These are phyloP conservation scores for Turritopsis dohrnii DNA, from an alignment of 30 jellyfish, hydroid and myxozoan species.

Conservation along the genomic window DNA sequence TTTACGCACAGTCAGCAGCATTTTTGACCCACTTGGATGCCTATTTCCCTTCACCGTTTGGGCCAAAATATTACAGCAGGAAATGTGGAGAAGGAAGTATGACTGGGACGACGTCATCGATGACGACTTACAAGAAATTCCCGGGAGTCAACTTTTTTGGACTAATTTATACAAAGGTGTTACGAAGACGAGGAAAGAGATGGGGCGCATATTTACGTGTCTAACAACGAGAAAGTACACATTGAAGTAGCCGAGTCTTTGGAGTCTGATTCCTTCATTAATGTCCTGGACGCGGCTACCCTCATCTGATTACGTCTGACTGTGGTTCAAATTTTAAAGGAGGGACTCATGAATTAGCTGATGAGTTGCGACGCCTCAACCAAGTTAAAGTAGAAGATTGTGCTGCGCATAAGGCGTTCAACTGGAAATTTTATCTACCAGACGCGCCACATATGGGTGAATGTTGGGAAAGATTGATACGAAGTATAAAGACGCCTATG, in stretches of 20 bases:
- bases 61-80: background rate
- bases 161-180: too few species aligned
- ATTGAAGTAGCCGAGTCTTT: constrained; percentile 39
- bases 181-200: too few species aligned
- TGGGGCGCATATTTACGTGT: too few species aligned
- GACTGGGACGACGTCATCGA: too few species aligned
- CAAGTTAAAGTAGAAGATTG: background rate
- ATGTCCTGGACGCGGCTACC: constrained; percentile 36
- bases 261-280: constrained; percentile 32
- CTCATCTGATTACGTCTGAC: constrained; percentile 19
- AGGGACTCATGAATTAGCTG: background rate
- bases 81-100: background rate
- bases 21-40: background rate
- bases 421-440: constrained; percentile 15
- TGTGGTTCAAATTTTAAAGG: constrained; percentile 39
- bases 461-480: constrained; percentile 7
- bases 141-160: too few species aligned
- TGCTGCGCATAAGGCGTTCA: background rate
- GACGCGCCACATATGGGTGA: constrained; percentile 12
- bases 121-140: too few species aligned
- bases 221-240: too few species aligned
- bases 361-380: background rate
- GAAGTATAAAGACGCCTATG: background rate
- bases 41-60: background rate
- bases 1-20: background rate